Base-by-base conservation (phyloP, 2,113 vertebrate species). In the Hemiscyllium ocellatum region DNA sequence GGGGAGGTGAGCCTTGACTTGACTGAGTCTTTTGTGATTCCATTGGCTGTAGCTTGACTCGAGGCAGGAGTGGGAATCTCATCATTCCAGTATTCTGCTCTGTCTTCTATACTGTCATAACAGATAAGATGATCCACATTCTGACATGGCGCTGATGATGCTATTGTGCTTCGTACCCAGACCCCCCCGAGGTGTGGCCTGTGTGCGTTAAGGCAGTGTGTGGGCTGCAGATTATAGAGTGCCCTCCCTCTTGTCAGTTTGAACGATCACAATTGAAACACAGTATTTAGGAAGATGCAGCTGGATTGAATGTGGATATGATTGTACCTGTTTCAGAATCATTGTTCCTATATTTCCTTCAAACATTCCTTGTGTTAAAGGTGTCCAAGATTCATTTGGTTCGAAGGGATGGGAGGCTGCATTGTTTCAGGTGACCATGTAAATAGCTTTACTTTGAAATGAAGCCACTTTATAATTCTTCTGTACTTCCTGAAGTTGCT, bases 381-480 rank as follows among this genome's bases (percentile, higher is more conserved):
- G 91, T 22, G 66, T 95, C 94, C 94, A 95, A 69, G 69, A 95
- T 95, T 95, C 65, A 70, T 13, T 70, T 72, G 47, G 68, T 95
- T 95, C 22, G 13, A 95, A 52, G 10, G 68, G 94, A 95, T 72
- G 3, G 93, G 93, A 83, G 65, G 47, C 47, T 72, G 42, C 42
- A 29, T 95, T 95, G 94, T 95, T 95, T 95, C 94, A 95, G 69
- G 69, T 95, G 69, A 76, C 94, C n/a, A 47, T 95, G 68, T 95
- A 95, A 72, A 95, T 95, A 95, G 69, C 94, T 95, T 95, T 95
- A 70, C 94, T 93, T 93, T 33, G 66, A 95, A n/a, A 76, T 70
- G 47, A 42, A 95, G 68, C 94, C 50, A 95, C 94, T 95, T 95
- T 95, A 70, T 70, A 95, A 70, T 95, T 95, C 42, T 95, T 95